Conservation (phyloP, 2,888 invertebrate species). For the Exocentrus adspersus region DNA sequence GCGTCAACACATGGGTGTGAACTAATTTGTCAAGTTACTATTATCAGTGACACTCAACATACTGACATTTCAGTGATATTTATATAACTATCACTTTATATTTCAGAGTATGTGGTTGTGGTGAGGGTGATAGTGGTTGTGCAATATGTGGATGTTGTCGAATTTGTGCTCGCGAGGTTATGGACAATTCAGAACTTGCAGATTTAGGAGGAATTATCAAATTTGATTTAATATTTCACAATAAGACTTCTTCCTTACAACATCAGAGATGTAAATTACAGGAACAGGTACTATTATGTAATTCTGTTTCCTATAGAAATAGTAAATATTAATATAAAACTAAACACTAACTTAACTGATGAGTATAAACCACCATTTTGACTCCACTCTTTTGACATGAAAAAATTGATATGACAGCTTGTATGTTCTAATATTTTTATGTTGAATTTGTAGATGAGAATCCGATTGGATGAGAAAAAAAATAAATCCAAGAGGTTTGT, state of each 20-base stretch:
- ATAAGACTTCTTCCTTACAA: slow-evolving; percentile 61
- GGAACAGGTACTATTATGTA: slow-evolving; percentile 63
- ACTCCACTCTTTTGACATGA: neutral
- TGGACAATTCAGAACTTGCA: slow-evolving; percentile 67
- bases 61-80: no score
- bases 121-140: slow-evolving; percentile 95
- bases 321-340: no score
- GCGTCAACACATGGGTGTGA: no score
- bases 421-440: neutral
- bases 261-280: slow-evolving; percentile 68
- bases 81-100: neutral
- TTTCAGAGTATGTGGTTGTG: slow-evolving; percentile 90
- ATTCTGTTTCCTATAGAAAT: no score
- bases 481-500: slow-evolving; percentile 63
- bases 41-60: no score
- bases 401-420: no score
- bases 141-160: slow-evolving; percentile 92
- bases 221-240: slow-evolving; percentile 67
- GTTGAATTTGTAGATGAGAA: slow-evolving; percentile 59
- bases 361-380: neutral
- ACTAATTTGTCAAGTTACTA: no score
- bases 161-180: slow-evolving; percentile 80
- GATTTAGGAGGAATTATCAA: slow-evolving; percentile 69
- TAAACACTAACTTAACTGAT: no score
- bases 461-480: slow-evolving; percentile 68